phyloP scores from a whole-genome alignment of 2,113 vertebrate genomes.

The Otus sunia region DNA sequence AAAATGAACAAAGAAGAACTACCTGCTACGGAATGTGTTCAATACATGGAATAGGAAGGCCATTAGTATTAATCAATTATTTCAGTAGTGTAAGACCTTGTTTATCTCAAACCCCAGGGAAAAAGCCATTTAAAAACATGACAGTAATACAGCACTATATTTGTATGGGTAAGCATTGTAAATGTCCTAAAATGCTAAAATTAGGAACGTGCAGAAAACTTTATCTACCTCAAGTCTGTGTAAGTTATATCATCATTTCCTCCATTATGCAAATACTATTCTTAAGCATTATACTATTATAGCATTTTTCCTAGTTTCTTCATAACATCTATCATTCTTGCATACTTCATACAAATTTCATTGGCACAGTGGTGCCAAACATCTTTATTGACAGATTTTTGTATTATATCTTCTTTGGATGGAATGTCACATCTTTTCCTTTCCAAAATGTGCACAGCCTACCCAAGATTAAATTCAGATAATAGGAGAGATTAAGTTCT shows the following conservation, averaged over 20 bases:
- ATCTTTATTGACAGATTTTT: neutral
- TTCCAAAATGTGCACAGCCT: neutral
- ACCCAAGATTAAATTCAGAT: neutral
- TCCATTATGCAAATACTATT: neutral
- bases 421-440: neutral
- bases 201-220: neutral
- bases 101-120: neutral
- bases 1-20: neutral
- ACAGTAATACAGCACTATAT: neutral
- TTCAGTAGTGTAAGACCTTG: neutral
- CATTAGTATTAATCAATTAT: neutral
- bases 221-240: neutral
- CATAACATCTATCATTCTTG: neutral
- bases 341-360: neutral
- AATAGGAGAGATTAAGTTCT: neutral
- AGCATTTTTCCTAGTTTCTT: neutral
- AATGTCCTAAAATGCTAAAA: neutral
- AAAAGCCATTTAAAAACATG: neutral
- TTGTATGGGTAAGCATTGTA: neutral
- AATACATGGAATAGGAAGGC: neutral
- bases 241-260: neutral
- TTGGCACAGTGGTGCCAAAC: neutral
- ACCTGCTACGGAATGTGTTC: neutral
- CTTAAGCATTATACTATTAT: neutral
- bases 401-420: neutral